Conservation (phyloP, 1,140 invertebrate genomes). For the Rhagoletis pomonella region DNA sequence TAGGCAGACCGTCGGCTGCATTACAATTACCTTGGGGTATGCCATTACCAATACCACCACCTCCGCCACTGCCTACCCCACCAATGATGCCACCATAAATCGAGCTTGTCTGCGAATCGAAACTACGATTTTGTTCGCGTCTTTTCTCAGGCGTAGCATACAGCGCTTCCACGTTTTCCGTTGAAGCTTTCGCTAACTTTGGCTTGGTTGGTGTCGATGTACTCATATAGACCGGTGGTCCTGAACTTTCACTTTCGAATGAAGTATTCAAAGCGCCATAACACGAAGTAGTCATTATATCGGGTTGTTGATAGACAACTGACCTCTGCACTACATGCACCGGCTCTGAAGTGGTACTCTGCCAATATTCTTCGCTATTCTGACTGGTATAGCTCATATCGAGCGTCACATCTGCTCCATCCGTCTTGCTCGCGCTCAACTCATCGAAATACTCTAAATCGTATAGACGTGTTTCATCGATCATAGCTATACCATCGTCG, state of each 20-base stretch:
- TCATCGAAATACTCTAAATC: constrained; percentile 71
- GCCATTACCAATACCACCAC: constrained; percentile 58
- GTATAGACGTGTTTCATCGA: constrained; percentile 69
- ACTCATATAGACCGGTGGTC: constrained; percentile 22
- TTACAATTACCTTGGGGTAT: neutral
- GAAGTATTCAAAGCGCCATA: constrained; percentile 69
- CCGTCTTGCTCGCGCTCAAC: constrained; percentile 58
- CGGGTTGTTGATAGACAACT: constrained; percentile 55
- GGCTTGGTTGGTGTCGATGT: constrained; percentile 52
- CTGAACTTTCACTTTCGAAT: constrained; percentile 63
- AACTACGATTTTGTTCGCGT: constrained; percentile 68
- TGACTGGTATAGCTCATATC: constrained; percentile 62
- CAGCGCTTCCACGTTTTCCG: constrained; percentile 64
- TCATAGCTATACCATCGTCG: constrained; percentile 66
- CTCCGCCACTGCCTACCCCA: constrained; percentile 54
- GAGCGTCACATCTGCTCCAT: neutral
- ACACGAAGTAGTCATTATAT: constrained; percentile 73
- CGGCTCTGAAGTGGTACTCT: constrained; percentile 60
- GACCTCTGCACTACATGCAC: constrained; percentile 61
- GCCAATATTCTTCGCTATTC: constrained; percentile 65
- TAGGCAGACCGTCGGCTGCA: neutral
- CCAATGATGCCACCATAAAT: constrained; percentile 60
- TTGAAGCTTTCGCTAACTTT: constrained; percentile 62
- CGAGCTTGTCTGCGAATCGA: constrained; percentile 70
- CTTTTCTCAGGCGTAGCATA: constrained; percentile 72